A percentile compares a stretch with the other conserved stretches of the same genome.
These are phyloP conservation scores for Gymnogyps californianus DNA, from an alignment of 2,113 vertebrate genomes.

Conservation along the genomic window DNA sequence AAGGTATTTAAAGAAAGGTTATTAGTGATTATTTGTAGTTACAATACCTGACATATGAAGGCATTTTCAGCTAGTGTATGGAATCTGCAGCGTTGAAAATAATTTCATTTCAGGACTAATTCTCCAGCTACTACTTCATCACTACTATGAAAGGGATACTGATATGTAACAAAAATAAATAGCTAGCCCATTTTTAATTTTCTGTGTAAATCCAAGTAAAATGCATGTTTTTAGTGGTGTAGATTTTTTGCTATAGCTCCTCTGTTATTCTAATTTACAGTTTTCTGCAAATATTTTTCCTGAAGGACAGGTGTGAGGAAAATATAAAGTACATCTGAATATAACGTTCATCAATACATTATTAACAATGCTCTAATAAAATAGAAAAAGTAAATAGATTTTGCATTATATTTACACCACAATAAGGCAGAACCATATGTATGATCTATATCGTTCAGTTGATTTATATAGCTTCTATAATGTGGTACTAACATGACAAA, in stretches of 20 bases:
- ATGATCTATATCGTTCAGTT: not conserved
- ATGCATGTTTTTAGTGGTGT: not conserved
- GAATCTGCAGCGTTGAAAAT: not conserved
- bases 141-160: not conserved
- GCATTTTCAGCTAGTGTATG: not conserved
- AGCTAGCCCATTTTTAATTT: not conserved
- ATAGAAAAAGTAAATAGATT: not conserved
- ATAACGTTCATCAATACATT: not conserved
- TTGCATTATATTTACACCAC: not conserved
- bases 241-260: not conserved
- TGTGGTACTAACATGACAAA: not conserved
- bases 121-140: not conserved
- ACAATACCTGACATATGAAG: fast-evolving
- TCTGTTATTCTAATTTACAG: not conserved
- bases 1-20: slow-evolving; percentile 76
- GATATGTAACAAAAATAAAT: not conserved
- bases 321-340: not conserved
- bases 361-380: slow-evolving; percentile 8
- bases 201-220: not conserved
- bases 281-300: not conserved
- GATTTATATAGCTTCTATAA: not conserved
- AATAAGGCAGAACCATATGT: not conserved
- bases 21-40: not conserved
- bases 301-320: not conserved
- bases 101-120: not conserved